Percentiles rank a stretch among this genome's conserved stretches.
Evolutionary conservation across 2,113 vertebrate species (phyloP).

Genomic region (Stercorarius parasiticus): DNA sequence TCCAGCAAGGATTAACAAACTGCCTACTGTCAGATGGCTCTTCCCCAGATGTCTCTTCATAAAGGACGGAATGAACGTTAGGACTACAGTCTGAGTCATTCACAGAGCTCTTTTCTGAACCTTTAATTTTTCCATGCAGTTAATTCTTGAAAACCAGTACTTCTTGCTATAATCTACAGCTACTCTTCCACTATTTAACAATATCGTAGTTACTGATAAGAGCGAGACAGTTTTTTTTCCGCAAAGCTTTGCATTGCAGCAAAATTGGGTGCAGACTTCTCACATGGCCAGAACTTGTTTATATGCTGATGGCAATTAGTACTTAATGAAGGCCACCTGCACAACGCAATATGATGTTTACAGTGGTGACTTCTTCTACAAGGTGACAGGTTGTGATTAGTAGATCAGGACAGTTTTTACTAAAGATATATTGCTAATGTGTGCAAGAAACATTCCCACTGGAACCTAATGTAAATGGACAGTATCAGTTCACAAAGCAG

Average conservation of each 20-base stretch:
- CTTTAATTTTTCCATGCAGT: background rate
- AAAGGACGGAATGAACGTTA: background rate
- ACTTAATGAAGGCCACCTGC: background rate
- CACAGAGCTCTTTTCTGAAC: background rate
- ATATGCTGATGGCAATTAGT: background rate
- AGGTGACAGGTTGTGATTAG: background rate
- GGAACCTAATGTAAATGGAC: background rate
- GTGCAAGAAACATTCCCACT: background rate
- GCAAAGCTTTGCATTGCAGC: background rate
- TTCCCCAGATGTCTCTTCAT: background rate
- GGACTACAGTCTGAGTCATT: background rate
- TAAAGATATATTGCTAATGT: background rate
- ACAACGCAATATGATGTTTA: background rate
- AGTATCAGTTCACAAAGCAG: background rate
- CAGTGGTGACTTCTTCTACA: background rate
- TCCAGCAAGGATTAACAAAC: background rate
- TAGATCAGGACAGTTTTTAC: background rate
- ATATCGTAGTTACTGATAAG: background rate
- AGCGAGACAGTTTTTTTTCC: background rate
- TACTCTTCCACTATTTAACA: background rate
- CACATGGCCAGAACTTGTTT: background rate
- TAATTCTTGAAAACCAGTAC: background rate
- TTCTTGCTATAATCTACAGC: background rate
- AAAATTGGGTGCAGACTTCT: background rate
- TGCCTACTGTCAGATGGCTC: background rate